Percentiles rank a stretch among this genome's conserved stretches.
These are phyloP conservation scores for Bovichtus variegatus DNA, from an alignment of 2,797 vertebrate genomes.

Conservation along the genomic window DNA sequence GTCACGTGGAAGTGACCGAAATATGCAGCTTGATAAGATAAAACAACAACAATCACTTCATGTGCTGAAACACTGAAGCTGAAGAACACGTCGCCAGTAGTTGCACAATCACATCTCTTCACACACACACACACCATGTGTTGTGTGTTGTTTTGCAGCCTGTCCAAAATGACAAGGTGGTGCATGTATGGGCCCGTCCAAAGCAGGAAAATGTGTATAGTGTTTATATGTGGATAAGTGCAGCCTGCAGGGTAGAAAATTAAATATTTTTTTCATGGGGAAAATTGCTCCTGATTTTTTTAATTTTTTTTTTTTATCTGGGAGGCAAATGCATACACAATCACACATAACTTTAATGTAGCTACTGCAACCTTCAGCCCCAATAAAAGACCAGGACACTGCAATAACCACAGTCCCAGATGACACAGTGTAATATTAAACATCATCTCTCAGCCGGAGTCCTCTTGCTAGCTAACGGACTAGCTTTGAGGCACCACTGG, in stretches of 20 bases:
- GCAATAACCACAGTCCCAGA: too few relatives aligned
- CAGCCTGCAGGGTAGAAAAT: neutral
- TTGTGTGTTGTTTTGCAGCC: neutral
- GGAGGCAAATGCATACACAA: too few relatives aligned
- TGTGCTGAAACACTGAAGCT: neutral
- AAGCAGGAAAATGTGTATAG: neutral
- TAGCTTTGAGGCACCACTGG: neutral
- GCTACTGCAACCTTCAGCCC: neutral
- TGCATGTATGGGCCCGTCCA: neutral
- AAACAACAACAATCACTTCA: neutral
- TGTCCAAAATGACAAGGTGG: constrained; percentile 14
- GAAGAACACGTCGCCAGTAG: neutral
- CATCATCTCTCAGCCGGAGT: neutral
- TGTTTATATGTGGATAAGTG: neutral
- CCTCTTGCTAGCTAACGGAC: neutral
- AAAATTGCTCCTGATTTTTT: too few relatives aligned
- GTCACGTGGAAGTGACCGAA: neutral
- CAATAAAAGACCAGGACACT: neutral
- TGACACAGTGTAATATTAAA: neutral
- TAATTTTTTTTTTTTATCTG: too few relatives aligned
- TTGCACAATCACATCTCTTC: neutral
- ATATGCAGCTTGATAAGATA: constrained; percentile 9
- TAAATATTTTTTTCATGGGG: too few relatives aligned
- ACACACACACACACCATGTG: neutral
- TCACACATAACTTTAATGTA: neutral